Conservation (phyloP, 2,888 invertebrate genomes). For the Clitarchus hookeri region DNA sequence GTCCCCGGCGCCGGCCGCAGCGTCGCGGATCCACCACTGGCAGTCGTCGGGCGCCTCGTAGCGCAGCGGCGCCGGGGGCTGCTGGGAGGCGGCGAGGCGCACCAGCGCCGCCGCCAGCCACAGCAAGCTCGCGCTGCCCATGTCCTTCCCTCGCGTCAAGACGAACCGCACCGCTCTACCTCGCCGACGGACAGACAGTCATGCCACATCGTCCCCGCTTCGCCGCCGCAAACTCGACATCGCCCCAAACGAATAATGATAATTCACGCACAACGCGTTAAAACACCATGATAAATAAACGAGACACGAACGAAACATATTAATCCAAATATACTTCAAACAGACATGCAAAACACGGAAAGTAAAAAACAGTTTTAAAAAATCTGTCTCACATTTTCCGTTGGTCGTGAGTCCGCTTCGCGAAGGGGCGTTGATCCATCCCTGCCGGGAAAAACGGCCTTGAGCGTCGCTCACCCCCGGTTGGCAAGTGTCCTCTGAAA, state of each 20-base stretch:
- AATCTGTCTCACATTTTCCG: constrained; percentile 7
- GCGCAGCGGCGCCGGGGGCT: constrained; percentile 54
- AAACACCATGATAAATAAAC: no score
- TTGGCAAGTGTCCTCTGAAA: not conserved
- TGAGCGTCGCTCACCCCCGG: not conserved
- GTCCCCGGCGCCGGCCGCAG: constrained; percentile 57
- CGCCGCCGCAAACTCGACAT: not conserved
- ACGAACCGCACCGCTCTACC: not conserved
- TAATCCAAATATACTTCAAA: not conserved
- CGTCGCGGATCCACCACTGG: constrained; percentile 71
- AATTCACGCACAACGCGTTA: not conserved
- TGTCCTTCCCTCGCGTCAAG: not conserved
- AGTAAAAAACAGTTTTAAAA: not conserved
- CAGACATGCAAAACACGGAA: constrained; percentile 4
- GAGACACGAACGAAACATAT: not conserved
- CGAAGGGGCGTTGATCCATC: no score
- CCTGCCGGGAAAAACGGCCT: no score
- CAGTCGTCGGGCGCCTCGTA: constrained; percentile 89
- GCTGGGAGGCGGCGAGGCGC: not conserved
- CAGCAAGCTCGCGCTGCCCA: not conserved
- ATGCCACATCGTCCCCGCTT: not conserved
- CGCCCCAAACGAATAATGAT: not conserved
- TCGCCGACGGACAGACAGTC: not conserved
- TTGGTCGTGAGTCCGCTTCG: not conserved
- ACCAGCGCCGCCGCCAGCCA: constrained; percentile 5